Percentiles rank a stretch among this genome's conserved stretches.
phyloP scores from a whole-genome alignment of 2,797 vertebrate species.

The Chaetodon trifasciatus region DNA sequence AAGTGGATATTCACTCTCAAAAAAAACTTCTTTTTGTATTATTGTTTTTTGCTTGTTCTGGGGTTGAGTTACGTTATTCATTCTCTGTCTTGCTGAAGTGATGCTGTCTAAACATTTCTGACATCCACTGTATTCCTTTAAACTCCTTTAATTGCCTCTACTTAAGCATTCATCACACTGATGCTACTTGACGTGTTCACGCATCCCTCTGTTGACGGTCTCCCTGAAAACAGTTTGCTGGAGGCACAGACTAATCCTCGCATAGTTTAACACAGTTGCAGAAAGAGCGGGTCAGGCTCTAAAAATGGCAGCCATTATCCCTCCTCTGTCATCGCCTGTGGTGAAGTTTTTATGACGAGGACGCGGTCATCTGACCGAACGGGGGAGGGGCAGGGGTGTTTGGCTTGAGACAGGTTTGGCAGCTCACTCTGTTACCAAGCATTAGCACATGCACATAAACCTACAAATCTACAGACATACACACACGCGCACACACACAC shows the following conservation, averaged over 20 bases:
- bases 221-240: slow-evolving; percentile 21
- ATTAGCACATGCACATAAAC: not conserved
- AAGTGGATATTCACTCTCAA: not conserved
- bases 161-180: not conserved
- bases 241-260: not conserved
- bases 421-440: slow-evolving; percentile 6
- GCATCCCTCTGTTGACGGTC: slow-evolving; percentile 23
- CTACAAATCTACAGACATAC: not conserved
- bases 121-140: not conserved
- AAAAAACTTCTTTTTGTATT: not conserved
- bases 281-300: slow-evolving; percentile 30
- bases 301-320: slow-evolving; percentile 13
- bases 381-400: not conserved
- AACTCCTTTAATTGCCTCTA: slow-evolving; percentile 19
- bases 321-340: slow-evolving; percentile 22
- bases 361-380: slow-evolving; percentile 30
- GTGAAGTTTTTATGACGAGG: slow-evolving; percentile 31
- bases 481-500: not conserved
- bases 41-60: not conserved
- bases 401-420: slow-evolving; percentile 23
- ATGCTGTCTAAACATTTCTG: not conserved
- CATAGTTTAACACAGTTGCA: not conserved
- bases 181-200: not conserved
- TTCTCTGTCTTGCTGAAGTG: not conserved
- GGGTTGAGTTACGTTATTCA: not conserved